phyloP scores from a whole-genome alignment of 2,888 invertebrate species.

The Amphipoea lucens region DNA sequence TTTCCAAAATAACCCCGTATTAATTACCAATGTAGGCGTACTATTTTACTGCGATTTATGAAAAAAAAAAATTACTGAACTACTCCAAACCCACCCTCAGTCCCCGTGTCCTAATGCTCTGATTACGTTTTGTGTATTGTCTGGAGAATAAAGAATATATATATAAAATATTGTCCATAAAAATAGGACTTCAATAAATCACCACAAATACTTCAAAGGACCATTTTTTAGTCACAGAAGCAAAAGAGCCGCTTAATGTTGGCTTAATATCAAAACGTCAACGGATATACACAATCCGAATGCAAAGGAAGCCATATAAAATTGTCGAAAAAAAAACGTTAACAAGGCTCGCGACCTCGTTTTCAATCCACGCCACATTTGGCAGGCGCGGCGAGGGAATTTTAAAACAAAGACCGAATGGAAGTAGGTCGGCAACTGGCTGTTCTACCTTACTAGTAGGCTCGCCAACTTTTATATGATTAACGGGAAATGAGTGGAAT shows the following conservation, averaged over 20 bases:
- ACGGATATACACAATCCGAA: slow-evolving; percentile 52
- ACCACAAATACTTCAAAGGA: slow-evolving; percentile 15
- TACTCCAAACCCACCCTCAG: too few relatives aligned
- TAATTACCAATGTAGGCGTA: neutral
- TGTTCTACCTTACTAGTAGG: slow-evolving; percentile 58
- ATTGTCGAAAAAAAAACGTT: slow-evolving; percentile 64
- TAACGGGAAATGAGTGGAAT: slow-evolving; percentile 56
- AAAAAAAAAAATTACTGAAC: neutral
- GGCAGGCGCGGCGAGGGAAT: slow-evolving; percentile 77
- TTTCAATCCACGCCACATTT: slow-evolving; percentile 76
- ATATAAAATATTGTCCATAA: too few relatives aligned
- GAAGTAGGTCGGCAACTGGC: slow-evolving; percentile 64
- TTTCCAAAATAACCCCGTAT: neutral
- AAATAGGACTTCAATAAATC: neutral
- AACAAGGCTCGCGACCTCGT: slow-evolving; percentile 74
- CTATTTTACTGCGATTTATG: neutral
- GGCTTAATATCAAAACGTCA: slow-evolving; percentile 59
- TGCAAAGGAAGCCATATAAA: slow-evolving; percentile 68
- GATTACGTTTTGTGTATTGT: too few relatives aligned
- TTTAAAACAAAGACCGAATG: slow-evolving; percentile 79
- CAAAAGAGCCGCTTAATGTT: slow-evolving; percentile 44
- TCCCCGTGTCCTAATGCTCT: too few relatives aligned
- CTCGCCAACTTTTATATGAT: slow-evolving; percentile 59
- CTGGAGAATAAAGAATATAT: too few relatives aligned
- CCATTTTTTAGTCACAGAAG: slow-evolving; percentile 18